Evolutionary conservation across 2,888 invertebrate species (phyloP), one percentile per base, ranked within the genome.

Genomic region (Tenthredo mesomela): DNA sequence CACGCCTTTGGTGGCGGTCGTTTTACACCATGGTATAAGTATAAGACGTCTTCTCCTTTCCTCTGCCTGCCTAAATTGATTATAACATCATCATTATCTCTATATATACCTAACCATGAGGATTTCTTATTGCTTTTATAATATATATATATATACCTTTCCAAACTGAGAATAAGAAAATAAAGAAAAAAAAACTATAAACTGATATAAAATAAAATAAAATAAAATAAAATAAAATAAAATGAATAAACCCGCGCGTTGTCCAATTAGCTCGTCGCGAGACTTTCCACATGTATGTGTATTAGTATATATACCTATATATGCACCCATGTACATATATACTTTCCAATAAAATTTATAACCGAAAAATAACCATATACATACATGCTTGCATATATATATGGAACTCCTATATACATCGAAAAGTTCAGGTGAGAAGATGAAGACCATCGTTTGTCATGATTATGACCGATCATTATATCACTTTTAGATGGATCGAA

Each of bases 381-480:
- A 25, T 1, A 21, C 29, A 12, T 5, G 29, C 10, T 3, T 15
- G 1, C 15, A 18, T 33, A 33, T 15, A 2, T 10, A 7, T 67
- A 33, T 67, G 18, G 18, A 67, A 67, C 3, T 15, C 21, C 18
- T 12, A 33, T 12, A 33, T 18, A 67, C 58, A 58, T 21, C 21
- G 21, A 67, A 18, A 29, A 9, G 73, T 5, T 43, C 6, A 1
- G 29, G 77, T 54, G 50, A 77, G 77, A 54, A 54, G 50, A 29
- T 54, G 50, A 47, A 54, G 77, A 77, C 37, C 40, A 40, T 88
- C 88, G 85, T 88, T 87, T 86, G 86, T 88, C 88, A 88, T 85
- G 87, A 88, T 88, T 84, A 85, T 82, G 87, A 86, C 84, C 75
- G 85, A 88, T 88, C 87, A 87, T 88, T 86, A 87, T 87, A 86